Evolutionary conservation across 2,888 invertebrate genomes (phyloP).

Genomic region (Aphidius colemani): DNA sequence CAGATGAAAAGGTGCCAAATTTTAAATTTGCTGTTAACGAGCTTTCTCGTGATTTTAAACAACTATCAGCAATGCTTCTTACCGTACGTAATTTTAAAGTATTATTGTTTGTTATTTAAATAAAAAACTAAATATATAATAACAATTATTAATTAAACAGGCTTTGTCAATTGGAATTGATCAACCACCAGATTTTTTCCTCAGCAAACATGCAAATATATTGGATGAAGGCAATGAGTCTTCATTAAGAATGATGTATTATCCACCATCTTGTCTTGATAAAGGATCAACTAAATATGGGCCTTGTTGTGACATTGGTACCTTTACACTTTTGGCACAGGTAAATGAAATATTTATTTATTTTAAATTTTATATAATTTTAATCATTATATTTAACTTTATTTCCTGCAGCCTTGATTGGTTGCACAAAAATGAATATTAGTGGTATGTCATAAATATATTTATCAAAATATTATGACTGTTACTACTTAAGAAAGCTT

Average conservation of each 20-base stretch:
- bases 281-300: constrained; percentile 69
- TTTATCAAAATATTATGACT: too few species aligned
- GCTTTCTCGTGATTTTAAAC: constrained; percentile 72
- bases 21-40: constrained; percentile 71
- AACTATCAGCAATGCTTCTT: constrained; percentile 69
- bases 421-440: too few species aligned
- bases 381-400: too few species aligned
- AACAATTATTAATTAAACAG: constrained; percentile 39
- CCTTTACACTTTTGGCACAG: constrained; percentile 73
- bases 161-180: constrained; percentile 62
- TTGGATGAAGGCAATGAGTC: constrained; percentile 70
- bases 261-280: constrained; percentile 65
- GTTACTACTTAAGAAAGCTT: not conserved
- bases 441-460: too few species aligned
- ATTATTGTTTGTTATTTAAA: not conserved
- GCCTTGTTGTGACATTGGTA: constrained; percentile 76
- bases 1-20: constrained; percentile 70
- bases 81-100: constrained; percentile 56
- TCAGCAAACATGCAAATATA: constrained; percentile 71
- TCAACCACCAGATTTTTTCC: constrained; percentile 66
- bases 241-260: constrained; percentile 73
- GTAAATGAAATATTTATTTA: constrained; percentile 34
- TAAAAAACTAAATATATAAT: constrained; percentile 30
- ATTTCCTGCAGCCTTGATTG: too few species aligned
- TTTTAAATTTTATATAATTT: not conserved